Conservation (phyloP, 2,797 vertebrate genomes). For the Harpagifer antarcticus region DNA sequence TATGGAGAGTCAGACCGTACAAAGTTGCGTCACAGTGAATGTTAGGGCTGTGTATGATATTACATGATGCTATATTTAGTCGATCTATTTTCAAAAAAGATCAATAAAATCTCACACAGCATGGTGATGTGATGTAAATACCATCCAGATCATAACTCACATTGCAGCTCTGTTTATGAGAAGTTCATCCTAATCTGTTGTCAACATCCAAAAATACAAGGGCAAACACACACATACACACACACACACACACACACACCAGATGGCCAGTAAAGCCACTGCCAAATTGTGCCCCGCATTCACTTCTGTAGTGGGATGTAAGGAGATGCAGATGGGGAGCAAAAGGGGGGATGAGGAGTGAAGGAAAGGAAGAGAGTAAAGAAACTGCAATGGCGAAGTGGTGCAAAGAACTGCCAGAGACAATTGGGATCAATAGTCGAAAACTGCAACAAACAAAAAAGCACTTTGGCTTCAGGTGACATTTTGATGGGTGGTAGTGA, state of each 20-base stretch:
- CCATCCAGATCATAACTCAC: conserved; percentile 22
- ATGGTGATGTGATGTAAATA: conserved; percentile 2
- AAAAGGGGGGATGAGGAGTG: not conserved
- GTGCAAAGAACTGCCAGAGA: not conserved
- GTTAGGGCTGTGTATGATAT: not conserved
- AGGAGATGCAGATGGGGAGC: conserved; percentile 27
- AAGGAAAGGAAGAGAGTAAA: not conserved
- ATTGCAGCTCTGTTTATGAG: conserved; percentile 45
- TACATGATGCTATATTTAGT: conserved; percentile 12
- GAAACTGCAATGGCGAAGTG: not conserved
- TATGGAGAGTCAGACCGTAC: conserved; percentile 2
- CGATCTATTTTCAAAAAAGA: conserved; percentile 17
- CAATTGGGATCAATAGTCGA: not conserved
- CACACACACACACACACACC: conserved; percentile 25
- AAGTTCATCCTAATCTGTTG: conserved; percentile 53
- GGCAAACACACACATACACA: conserved; percentile 33
- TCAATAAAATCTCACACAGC: conserved; percentile 19
- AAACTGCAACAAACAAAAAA: too few species aligned
- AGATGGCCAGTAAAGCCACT: conserved; percentile 69
- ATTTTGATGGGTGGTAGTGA: not conserved
- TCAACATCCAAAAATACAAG: conserved; percentile 61
- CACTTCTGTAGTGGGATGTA: conserved; percentile 53
- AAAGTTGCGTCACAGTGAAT: not conserved
- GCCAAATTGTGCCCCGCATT: conserved; percentile 70
- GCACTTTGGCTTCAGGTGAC: not conserved